Percentiles rank a stretch among this genome's conserved stretches.
Evolutionary conservation across 2,113 vertebrate species (phyloP).

Genomic region (Dendrocopos noguchii): DNA sequence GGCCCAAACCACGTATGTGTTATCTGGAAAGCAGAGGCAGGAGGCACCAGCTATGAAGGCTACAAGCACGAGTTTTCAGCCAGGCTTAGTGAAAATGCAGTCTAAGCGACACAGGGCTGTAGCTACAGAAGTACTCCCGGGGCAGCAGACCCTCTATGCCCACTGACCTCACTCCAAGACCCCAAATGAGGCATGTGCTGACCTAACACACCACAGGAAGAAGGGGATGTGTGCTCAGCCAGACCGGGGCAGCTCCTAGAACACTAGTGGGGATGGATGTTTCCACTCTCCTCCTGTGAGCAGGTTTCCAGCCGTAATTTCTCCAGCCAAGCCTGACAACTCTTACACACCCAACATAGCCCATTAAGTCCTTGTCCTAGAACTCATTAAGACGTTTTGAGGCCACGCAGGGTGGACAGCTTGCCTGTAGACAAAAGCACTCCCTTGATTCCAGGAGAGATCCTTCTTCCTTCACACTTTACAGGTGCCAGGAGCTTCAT

Average conservation of each 20-base stretch:
- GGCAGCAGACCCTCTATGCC: rapidly evolving
- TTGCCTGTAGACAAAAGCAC: not conserved
- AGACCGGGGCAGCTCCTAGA: not conserved
- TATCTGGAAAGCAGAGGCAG: not conserved
- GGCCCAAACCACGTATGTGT: rapidly evolving
- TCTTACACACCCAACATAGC: not conserved
- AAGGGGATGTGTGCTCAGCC: rapidly evolving
- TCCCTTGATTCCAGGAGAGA: not conserved
- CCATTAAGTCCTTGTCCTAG: not conserved
- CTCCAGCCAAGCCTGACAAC: not conserved
- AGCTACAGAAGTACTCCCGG: not conserved
- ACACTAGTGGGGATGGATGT: rapidly evolving
- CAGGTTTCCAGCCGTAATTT: not conserved
- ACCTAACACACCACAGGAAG: not conserved
- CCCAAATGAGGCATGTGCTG: rapidly evolving
- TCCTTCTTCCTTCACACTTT: not conserved
- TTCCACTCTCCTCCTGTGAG: not conserved
- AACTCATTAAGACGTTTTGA: not conserved
- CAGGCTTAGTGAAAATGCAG: not conserved
- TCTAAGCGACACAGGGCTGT: not conserved
- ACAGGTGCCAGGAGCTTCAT: not conserved
- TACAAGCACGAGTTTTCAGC: not conserved
- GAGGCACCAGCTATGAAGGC: not conserved
- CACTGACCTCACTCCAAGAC: not conserved
- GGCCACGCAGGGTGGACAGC: not conserved